A percentile compares a stretch with the other conserved stretches of the same genome.
Evolutionary conservation across 2,888 invertebrate genomes (phyloP).

Genomic region (Erannis defoliaria): DNA sequence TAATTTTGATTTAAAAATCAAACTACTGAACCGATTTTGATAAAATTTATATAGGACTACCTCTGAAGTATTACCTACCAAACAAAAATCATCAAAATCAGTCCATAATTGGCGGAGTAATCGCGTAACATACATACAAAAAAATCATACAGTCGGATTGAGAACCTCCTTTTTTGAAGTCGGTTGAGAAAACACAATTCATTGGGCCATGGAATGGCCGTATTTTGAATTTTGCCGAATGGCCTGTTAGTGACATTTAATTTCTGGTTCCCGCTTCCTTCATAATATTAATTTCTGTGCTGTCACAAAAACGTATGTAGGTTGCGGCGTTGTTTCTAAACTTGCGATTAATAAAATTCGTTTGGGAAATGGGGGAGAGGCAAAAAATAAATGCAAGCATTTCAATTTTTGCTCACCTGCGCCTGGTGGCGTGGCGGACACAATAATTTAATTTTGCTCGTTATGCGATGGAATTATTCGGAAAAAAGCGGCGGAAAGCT

Average conservation of each 20-base stretch:
- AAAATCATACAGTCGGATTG: too few relatives aligned
- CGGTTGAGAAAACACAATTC: slow-evolving; percentile 42
- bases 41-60: too few relatives aligned
- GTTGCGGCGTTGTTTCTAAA: slow-evolving; percentile 38
- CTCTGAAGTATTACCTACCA: too few relatives aligned
- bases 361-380: slow-evolving; percentile 35
- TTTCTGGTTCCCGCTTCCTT: slow-evolving; percentile 42
- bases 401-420: slow-evolving; percentile 63
- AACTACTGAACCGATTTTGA: too few relatives aligned
- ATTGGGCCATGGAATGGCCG: slow-evolving; percentile 21
- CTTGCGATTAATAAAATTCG: slow-evolving; percentile 45
- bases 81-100: too few relatives aligned
- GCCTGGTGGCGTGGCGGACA: slow-evolving; percentile 54
- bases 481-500: slow-evolving; percentile 71
- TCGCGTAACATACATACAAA: too few relatives aligned
- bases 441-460: slow-evolving; percentile 75
- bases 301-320: slow-evolving; percentile 45
- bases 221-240: slow-evolving; percentile 24
- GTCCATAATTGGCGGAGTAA: too few relatives aligned
- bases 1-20: too few relatives aligned
- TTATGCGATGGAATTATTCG: slow-evolving; percentile 68
- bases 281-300: slow-evolving; percentile 46
- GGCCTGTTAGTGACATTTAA: slow-evolving; percentile 51
- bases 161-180: too few relatives aligned
- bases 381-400: slow-evolving; percentile 49